Evolutionary conservation across 1,140 invertebrate genomes (phyloP), one percentile per base, ranked within the genome.

Genomic region (Physella acuta): DNA sequence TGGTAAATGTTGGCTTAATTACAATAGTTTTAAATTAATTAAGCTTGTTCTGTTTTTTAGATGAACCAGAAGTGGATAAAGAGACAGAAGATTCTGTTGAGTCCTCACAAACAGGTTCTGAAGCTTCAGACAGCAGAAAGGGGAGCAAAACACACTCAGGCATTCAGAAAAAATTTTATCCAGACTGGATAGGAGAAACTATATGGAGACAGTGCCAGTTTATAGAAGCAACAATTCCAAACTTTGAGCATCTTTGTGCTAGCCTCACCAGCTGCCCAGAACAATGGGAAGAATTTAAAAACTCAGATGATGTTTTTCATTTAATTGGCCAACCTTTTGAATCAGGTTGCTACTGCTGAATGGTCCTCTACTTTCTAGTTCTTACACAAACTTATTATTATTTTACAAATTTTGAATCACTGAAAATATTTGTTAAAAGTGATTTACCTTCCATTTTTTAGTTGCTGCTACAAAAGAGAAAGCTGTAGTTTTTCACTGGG

Each of bases 131-230:
- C 17, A 17, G 26, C 17, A 30, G 16, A 20, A 11, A 4, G 14
- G 33, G 53, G 28, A 4, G 24, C 33, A 60, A 60, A 44, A 33
- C 31, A 11, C 14, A 8, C 58, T 36, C 36, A 30, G 33, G 33
- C 58, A 39, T 36, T 24, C 24, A 61, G 26, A 61, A 58, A 34
- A 26, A n/a, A 55, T 3, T 26, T 0, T 74, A 73, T 20, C 79
- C 80, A 26, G 68, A 70, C 1, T 83, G 82, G 81, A 68, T 83
- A 20, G 68, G 58, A 14, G 79, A 82, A 2, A 49, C 73, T 28
- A 39, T 14, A n/a, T 84, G 83, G 83, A 55, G 62, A 53, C 81
- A 80, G 60, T 82, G 80, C 67, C 81, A 81, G 68, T 74, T 80
- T 65, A 65, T 83, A 20, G 81, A 82, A 31, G 75, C 75, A n/a